Evolutionary conservation across 2,888 invertebrate species (phyloP), one percentile per base, ranked within the genome.

Genomic region (Microplitis deprimator): DNA sequence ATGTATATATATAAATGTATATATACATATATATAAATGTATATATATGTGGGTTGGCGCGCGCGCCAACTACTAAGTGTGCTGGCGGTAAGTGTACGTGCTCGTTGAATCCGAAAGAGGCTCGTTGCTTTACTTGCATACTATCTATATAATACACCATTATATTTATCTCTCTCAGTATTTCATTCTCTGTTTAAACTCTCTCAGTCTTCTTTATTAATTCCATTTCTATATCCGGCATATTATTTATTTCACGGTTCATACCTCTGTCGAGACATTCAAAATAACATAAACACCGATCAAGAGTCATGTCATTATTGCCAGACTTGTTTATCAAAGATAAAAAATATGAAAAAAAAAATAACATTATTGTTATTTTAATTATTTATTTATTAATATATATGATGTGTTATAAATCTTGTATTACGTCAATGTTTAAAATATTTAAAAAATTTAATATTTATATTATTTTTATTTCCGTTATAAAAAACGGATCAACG

Each of bases 31-130:
- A 13, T 13, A 50, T 8, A 13, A 68, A 62, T 69, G 40, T 67
- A 69, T 79, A 75, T 70, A 71, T 73, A 74, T 71, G 73, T 79
- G 70, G 79, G 79, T 75, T 72, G 77, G 78, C 69, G 80, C 73
- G 76, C 72, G 79, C 71, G 73, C 73, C 73, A 73, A 78, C 73
- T 72, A 76, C 77, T 73, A 40, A 65, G 75, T 69, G 79, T 29
- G 29, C 29, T 73, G 79, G 72, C 69, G 76, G 73, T 73, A 78
- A 69, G 79, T 80, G 76, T 79, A 79, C 86, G 84, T 84, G 85
- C 84, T 86, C 85, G 85, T 85, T 86, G 84, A 84, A 85, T 84
- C 84, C 84, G 82, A 83, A 82, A 75, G 79, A 79, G 78, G 77
- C 76, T 75, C 75, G 76, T 76, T 13, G 70, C 64, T 70, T 65